Percentiles rank a stretch among this genome's conserved stretches.
These are phyloP conservation scores for Megathymus violae DNA, from an alignment of 1,140 invertebrate species.

Conservation along the genomic window DNA sequence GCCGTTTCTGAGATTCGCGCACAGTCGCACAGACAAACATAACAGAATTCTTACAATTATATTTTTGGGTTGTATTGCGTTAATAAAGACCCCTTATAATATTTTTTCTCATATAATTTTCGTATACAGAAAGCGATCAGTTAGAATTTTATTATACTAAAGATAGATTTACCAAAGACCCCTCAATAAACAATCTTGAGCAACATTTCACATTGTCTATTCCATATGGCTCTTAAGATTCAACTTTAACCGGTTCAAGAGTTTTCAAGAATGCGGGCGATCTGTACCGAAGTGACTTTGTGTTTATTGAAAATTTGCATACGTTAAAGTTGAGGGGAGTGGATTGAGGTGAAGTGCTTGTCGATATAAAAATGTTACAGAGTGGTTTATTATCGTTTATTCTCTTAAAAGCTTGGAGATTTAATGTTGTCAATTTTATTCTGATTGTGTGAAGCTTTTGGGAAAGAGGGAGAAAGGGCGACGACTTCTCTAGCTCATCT, in stretches of 20 bases:
- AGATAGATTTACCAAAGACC: conserved; percentile 5
- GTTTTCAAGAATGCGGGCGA: conserved; percentile 46
- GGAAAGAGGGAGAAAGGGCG: background rate
- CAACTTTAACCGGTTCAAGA: conserved; percentile 22
- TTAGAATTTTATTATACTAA: too few species aligned
- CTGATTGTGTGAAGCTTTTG: too few species aligned
- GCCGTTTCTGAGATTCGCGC: too few species aligned
- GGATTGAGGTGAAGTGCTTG: conserved; percentile 13
- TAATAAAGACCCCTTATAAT: too few species aligned
- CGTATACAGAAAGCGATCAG: too few species aligned
- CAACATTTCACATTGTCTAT: conserved; percentile 6
- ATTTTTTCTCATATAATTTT: too few species aligned
- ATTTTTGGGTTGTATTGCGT: too few species aligned
- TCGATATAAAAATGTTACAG: conserved; percentile 13
- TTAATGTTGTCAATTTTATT: too few species aligned
- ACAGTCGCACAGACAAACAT: too few species aligned
- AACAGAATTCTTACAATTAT: too few species aligned
- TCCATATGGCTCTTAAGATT: background rate
- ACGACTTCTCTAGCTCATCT: too few species aligned
- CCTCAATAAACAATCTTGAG: conserved; percentile 4
- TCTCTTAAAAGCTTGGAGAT: background rate
- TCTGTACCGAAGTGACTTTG: conserved; percentile 39
- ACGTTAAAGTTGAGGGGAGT: conserved; percentile 17
- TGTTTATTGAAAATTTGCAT: conserved; percentile 40
- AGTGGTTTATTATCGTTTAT: background rate